phyloP scores from a whole-genome alignment of 2,797 vertebrate genomes.

The Lepus townsendii region DNA sequence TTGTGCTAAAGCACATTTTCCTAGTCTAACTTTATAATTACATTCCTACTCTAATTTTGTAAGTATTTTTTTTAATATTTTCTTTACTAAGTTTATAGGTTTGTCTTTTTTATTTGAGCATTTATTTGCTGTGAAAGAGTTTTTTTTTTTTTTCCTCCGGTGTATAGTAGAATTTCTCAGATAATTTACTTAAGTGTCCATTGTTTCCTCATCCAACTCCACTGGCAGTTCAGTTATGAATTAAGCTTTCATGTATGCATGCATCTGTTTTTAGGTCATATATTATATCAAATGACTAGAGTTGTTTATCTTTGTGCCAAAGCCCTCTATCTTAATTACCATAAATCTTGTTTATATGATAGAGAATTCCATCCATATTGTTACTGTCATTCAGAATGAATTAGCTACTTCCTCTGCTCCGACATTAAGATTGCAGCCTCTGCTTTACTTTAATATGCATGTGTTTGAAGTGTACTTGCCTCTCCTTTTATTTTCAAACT shows the following conservation, averaged over 20 bases:
- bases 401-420: background rate
- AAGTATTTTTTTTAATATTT: background rate
- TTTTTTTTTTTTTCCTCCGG: background rate
- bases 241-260: background rate
- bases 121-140: background rate
- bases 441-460: background rate
- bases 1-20: background rate
- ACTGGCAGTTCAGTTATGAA: background rate
- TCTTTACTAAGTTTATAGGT: background rate
- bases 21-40: background rate
- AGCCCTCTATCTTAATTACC: conserved; percentile 10
- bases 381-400: background rate
- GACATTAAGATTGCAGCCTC: background rate
- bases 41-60: background rate
- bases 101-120: background rate
- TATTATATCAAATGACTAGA: conserved; percentile 21
- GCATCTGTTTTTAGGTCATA: background rate
- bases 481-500: background rate
- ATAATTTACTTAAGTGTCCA: background rate
- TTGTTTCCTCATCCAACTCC: background rate
- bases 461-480: background rate
- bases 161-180: background rate
- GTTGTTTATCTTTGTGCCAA: conserved; percentile 36
- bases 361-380: background rate
- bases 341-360: background rate